phyloP scores from a whole-genome alignment of 2,888 invertebrate genomes.

The Melanostoma scalare region DNA sequence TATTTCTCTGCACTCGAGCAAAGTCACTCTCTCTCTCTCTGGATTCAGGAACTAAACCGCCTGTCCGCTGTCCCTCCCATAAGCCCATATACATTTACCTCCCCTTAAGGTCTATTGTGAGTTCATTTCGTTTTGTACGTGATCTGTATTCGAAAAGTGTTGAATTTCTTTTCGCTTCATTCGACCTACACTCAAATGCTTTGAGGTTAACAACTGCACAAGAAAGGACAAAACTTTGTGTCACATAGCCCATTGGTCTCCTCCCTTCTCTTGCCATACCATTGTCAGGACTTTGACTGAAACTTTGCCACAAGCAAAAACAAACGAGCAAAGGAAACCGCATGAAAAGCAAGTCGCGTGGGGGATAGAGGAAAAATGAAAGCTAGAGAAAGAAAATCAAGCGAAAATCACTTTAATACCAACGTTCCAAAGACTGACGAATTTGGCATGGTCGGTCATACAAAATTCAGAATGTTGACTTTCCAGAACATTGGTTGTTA shows the following conservation, averaged over 20 bases:
- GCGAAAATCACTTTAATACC: conserved; percentile 53
- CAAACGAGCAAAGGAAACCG: conserved; percentile 51
- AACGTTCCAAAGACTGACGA: conserved; percentile 39
- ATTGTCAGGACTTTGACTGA: conserved; percentile 15
- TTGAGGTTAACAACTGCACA: conserved; percentile 56
- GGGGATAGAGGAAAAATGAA: background rate
- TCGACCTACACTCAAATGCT: conserved; percentile 50
- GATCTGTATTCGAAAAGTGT: conserved; percentile 54
- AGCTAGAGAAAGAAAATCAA: conserved; percentile 28
- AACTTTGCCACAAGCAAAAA: conserved; percentile 52
- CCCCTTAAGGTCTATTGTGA: conserved; percentile 48
- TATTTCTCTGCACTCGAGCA: conserved; percentile 18
- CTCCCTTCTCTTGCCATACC: background rate
- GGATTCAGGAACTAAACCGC: background rate
- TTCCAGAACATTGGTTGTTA: conserved; percentile 42
- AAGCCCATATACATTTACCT: background rate
- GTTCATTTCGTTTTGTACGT: conserved; percentile 63
- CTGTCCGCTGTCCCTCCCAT: too few relatives aligned
- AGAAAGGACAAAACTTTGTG: conserved; percentile 44
- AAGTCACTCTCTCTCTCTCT: background rate
- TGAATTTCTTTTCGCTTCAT: conserved; percentile 49
- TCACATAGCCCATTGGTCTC: conserved; percentile 16
- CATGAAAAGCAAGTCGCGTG: conserved; percentile 17
- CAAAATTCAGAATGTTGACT: conserved; percentile 48
- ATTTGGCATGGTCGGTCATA: conserved; percentile 18